Conservation (phyloP, 2,797 vertebrate genomes). For the Gouania willdenowi region DNA sequence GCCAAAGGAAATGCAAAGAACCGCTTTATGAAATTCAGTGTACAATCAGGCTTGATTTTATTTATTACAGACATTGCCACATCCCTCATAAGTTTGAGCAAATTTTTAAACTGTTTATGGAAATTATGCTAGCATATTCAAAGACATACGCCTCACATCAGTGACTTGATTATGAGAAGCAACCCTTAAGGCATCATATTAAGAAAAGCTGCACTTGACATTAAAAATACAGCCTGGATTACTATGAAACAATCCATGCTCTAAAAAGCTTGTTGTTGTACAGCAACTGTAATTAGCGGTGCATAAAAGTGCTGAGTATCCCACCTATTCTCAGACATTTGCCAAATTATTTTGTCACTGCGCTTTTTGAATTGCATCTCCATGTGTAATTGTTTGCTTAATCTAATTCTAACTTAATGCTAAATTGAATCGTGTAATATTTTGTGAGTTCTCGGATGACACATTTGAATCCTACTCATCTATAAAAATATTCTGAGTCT, state of each 20-base stretch:
- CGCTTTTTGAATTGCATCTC: too few species aligned
- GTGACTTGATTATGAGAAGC: slow-evolving; percentile 23
- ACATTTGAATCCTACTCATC: too few species aligned
- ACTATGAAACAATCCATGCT: slow-evolving; percentile 5
- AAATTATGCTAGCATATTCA: slow-evolving; percentile 26
- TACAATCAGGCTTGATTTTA: slow-evolving; percentile 42
- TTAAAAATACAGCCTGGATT: slow-evolving; percentile 17
- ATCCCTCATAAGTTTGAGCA: slow-evolving; percentile 15
- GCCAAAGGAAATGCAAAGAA: slow-evolving; percentile 39
- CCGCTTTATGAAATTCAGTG: slow-evolving; percentile 32
- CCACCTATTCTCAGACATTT: too few species aligned
- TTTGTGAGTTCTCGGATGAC: too few species aligned
- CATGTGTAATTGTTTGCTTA: too few species aligned
- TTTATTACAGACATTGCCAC: slow-evolving; percentile 42
- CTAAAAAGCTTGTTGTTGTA: slow-evolving; percentile 9
- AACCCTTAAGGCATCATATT: slow-evolving; percentile 15
- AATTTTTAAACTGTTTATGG: slow-evolving; percentile 41
- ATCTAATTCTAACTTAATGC: too few species aligned
- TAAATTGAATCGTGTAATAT: too few species aligned
- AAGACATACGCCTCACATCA: slow-evolving; percentile 24
- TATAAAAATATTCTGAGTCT: too few species aligned
- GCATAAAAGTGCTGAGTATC: too few species aligned
- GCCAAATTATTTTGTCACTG: too few species aligned
- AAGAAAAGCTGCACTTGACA: slow-evolving; percentile 11
- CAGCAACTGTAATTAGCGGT: slow-evolving; percentile 1